Conservation (phyloP, 2,888 invertebrate species). For the Coenonympha arcania region DNA sequence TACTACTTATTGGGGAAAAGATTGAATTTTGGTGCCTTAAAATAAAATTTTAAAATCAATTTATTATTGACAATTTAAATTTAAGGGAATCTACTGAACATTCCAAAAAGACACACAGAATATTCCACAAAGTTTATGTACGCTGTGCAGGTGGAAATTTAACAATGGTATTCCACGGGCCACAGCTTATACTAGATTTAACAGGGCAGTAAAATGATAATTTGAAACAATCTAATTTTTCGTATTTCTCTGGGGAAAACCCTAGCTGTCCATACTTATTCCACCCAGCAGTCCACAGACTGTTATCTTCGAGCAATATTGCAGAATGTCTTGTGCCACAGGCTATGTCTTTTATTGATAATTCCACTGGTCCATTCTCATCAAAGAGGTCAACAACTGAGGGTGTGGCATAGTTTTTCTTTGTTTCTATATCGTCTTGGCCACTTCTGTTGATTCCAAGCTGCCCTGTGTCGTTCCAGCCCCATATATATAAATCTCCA, state of each 20-base stretch:
- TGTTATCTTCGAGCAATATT: slow-evolving; percentile 77
- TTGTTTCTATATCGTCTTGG: slow-evolving; percentile 25
- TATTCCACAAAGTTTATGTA: neutral
- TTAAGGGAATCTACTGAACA: too few species aligned
- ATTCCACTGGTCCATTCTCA: slow-evolving; percentile 56
- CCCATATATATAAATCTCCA: slow-evolving; percentile 92
- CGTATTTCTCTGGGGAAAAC: slow-evolving; percentile 39
- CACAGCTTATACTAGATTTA: slow-evolving; percentile 44
- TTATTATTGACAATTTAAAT: too few species aligned
- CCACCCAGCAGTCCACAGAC: slow-evolving; percentile 84
- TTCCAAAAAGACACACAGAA: too few species aligned
- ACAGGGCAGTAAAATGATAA: slow-evolving; percentile 40
- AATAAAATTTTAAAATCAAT: too few species aligned
- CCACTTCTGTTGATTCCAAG: slow-evolving; percentile 76
- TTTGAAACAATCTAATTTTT: slow-evolving; percentile 43
- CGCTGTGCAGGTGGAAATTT: too few species aligned
- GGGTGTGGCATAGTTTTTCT: slow-evolving; percentile 49
- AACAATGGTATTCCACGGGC: slow-evolving; percentile 57
- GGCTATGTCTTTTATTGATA: slow-evolving; percentile 75
- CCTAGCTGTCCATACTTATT: slow-evolving; percentile 88
- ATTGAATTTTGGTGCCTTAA: too few species aligned
- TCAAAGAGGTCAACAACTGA: slow-evolving; percentile 54
- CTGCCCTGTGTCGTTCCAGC: slow-evolving; percentile 92
- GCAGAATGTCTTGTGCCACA: slow-evolving; percentile 87
- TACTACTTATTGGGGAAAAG: too few species aligned